Evolutionary conservation across 2,797 vertebrate genomes (phyloP).

Genomic region (Dipus sagitta): DNA sequence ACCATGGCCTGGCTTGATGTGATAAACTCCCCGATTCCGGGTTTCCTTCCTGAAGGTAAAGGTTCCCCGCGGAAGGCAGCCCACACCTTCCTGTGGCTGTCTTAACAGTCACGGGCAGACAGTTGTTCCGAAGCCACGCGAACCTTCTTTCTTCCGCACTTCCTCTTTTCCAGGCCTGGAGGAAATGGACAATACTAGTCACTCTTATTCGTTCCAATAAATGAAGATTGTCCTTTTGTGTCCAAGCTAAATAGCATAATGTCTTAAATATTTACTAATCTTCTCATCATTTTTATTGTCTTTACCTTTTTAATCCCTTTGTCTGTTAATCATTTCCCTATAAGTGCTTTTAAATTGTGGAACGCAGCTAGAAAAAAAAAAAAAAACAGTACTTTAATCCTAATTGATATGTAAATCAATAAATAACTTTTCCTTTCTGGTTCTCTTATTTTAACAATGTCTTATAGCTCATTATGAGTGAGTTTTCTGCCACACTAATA

Average conservation of each 20-base stretch:
- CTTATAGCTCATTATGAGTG: not conserved
- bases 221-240: not conserved
- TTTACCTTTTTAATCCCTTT: not conserved
- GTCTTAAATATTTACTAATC: conserved; percentile 39
- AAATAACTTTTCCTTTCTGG: not conserved
- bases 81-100: conserved; percentile 20
- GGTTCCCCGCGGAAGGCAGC: not conserved
- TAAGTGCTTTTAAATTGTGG: not conserved
- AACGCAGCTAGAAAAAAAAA: too few relatives aligned
- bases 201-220: conserved; percentile 31
- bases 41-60: conserved; percentile 73
- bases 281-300: not conserved
- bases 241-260: conserved; percentile 43
- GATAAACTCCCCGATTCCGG: conserved; percentile 60
- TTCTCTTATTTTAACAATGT: conserved; percentile 12
- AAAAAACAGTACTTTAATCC: not conserved
- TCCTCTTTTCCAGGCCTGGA: conserved; percentile 7
- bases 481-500: not conserved
- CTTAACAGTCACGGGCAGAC: not conserved
- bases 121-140: not conserved
- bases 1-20: conserved; percentile 52
- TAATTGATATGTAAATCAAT: not conserved
- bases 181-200: conserved; percentile 42
- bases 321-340: conserved; percentile 18
- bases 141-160: conserved; percentile 37